Percentiles rank a stretch among this genome's conserved stretches.
Conservation (phyloP, 2,888 invertebrate genomes). For the Athalia rosae region DNA sequence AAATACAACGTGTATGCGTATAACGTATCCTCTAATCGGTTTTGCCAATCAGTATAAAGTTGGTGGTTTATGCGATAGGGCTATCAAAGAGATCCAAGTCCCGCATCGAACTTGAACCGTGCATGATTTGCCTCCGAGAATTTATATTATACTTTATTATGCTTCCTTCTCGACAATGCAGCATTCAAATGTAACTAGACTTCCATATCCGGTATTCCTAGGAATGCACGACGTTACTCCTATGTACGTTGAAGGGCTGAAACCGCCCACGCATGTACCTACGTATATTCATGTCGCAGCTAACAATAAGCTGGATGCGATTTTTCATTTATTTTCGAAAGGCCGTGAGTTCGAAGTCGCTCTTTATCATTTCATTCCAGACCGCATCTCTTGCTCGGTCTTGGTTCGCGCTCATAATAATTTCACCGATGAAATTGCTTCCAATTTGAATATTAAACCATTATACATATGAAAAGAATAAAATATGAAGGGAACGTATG, state of each 20-base stretch:
- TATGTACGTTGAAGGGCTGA: no score
- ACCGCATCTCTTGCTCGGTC: no score
- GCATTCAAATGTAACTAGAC: constrained; percentile 35
- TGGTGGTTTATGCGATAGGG: constrained; percentile 42
- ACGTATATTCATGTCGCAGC: no score
- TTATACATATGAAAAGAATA: no score
- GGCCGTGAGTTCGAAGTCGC: no score
- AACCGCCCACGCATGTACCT: no score
- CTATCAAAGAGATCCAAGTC: constrained; percentile 17
- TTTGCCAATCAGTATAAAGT: constrained; percentile 55
- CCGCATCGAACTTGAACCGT: constrained; percentile 25
- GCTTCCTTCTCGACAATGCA: constrained; percentile 32
- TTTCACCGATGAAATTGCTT: constrained; percentile 11
- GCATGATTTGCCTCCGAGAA: constrained; percentile 31
- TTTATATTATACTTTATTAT: constrained; percentile 26
- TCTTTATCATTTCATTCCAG: no score
- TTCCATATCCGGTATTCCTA: constrained; percentile 27
- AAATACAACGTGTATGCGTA: not conserved
- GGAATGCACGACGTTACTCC: not conserved
- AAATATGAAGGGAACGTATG: no score
- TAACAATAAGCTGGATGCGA: no score
- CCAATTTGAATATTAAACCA: constrained; percentile 15
- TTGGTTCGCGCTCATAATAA: not conserved
- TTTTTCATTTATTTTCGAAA: no score
- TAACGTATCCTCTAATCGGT: constrained; percentile 59